Conservation (phyloP, 2,797 vertebrate species). For the Danio kyathit region DNA sequence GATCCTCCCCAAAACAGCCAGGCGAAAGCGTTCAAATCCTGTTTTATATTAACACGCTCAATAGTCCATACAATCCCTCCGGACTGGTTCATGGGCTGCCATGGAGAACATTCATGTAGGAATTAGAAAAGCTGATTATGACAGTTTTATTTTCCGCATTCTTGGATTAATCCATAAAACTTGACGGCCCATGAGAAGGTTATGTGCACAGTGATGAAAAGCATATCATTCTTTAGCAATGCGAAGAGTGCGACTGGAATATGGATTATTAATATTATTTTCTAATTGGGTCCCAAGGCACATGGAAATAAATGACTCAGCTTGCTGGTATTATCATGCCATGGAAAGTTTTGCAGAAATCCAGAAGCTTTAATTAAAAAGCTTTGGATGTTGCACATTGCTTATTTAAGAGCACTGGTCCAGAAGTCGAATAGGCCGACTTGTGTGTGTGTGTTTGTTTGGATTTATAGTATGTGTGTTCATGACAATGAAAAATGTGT, state of each 20-base stretch:
- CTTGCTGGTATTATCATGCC: slow-evolving; percentile 63
- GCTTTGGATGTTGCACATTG: slow-evolving; percentile 44
- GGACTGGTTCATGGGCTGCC: slow-evolving; percentile 49
- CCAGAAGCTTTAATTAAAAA: slow-evolving; percentile 53
- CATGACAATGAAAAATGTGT: neutral
- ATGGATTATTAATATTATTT: slow-evolving; percentile 77
- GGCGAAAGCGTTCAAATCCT: slow-evolving; percentile 42
- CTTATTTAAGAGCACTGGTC: slow-evolving; percentile 39
- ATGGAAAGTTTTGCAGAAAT: slow-evolving; percentile 56
- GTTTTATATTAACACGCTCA: slow-evolving; percentile 54
- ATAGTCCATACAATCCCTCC: slow-evolving; percentile 47
- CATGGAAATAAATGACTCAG: slow-evolving; percentile 65
- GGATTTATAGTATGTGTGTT: neutral
- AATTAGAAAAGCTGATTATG: slow-evolving; percentile 73
- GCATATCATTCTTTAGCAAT: slow-evolving; percentile 49
- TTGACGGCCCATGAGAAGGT: slow-evolving; percentile 72
- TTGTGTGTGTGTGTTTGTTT: neutral
- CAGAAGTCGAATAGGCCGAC: slow-evolving; percentile 37
- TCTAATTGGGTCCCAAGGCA: slow-evolving; percentile 80
- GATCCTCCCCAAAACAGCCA: slow-evolving; percentile 39
- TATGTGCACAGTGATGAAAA: slow-evolving; percentile 68
- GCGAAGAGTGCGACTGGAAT: slow-evolving; percentile 50
- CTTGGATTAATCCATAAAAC: slow-evolving; percentile 76
- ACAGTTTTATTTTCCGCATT: slow-evolving; percentile 72
- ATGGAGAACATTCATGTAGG: slow-evolving; percentile 58